Evolutionary conservation across 2,888 invertebrate species (phyloP).

Genomic region (Lasioglossum marginatum): DNA sequence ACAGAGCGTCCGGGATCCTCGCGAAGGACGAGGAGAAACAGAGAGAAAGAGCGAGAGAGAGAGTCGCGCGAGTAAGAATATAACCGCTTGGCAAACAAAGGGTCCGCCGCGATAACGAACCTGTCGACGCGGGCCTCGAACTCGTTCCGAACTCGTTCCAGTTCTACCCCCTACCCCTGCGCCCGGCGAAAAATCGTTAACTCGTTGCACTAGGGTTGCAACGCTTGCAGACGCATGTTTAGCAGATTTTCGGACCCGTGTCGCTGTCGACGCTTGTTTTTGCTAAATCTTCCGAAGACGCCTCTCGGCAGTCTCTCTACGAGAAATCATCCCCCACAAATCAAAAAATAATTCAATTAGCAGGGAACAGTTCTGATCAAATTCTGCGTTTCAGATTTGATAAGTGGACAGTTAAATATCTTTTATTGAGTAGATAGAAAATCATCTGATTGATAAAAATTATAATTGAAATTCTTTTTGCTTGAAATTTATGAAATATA

Average conservation of each 20-base stretch:
- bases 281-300: not conserved
- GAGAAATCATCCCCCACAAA: not conserved
- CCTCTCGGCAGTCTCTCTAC: not conserved
- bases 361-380: not conserved
- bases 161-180: constrained; percentile 46
- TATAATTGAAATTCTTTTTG: too few species aligned
- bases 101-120: constrained; percentile 80
- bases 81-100: constrained; percentile 77
- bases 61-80: constrained; percentile 68
- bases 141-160: constrained; percentile 72
- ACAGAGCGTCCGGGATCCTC: constrained; percentile 24
- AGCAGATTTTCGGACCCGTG: constrained; percentile 41
- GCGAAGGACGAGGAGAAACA: constrained; percentile 29
- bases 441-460: too few species aligned
- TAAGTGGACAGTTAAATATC: not conserved
- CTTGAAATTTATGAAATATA: not conserved
- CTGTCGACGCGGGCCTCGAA: constrained; percentile 75
- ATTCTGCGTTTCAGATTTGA: not conserved
- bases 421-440: not conserved
- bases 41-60: constrained; percentile 13
- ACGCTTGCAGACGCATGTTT: constrained; percentile 52
- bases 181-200: constrained; percentile 71
- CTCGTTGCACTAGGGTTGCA: constrained; percentile 66
- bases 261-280: not conserved
- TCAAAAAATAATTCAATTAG: not conserved